Base-by-base conservation (phyloP, 2,888 invertebrate species). In the Parnassius mnemosyne region DNA sequence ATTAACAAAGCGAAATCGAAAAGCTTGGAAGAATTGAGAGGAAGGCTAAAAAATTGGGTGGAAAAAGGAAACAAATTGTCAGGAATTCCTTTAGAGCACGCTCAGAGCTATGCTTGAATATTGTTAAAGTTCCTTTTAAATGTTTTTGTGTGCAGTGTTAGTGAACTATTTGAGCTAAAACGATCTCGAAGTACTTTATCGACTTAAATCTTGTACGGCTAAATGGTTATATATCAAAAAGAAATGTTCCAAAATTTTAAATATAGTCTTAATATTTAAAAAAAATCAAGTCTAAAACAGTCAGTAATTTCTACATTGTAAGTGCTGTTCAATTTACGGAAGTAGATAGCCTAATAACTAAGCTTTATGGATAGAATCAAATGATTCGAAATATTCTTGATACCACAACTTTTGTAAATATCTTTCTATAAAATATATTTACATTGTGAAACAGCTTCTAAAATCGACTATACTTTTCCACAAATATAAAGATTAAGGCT, bases 1-100 rank as follows among this genome's bases (percentile, higher is more conserved):
- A 97, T 97, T 82, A 97, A 97, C 81, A 97, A 97, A 81, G 97
- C 97, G 7, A 97, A 97, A 80, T 97, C 97, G 66, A 96, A 97
- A 86, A 97, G 97, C 75, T 88, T 97, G 69, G 97, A 97, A 75
- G 97, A 97, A 76, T 79, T 97, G 63, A 88, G 97, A 3, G 97
- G 97, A 0, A 92, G 96, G 67, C 92, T 97, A 79, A 95, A 95
- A 92, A 96, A 96, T 81, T 96, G 96, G 94, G 96, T 96, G 46
- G 97, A 97, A 61, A 95, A 96, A 68, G 96, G 96, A 10, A 94
- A 93, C 71, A 94, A 94, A 78, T 80, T 94, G 69, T 92, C 94
- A 42, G 93, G 94, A 65, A 92, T 95, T 74, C 93, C 94, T 47
- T 81, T 95, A 66, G 95, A 95, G 81, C 95, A 95, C 56, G 93